Base-by-base conservation (phyloP, 2,113 vertebrate species). In the Cephalophus harveyi region DNA sequence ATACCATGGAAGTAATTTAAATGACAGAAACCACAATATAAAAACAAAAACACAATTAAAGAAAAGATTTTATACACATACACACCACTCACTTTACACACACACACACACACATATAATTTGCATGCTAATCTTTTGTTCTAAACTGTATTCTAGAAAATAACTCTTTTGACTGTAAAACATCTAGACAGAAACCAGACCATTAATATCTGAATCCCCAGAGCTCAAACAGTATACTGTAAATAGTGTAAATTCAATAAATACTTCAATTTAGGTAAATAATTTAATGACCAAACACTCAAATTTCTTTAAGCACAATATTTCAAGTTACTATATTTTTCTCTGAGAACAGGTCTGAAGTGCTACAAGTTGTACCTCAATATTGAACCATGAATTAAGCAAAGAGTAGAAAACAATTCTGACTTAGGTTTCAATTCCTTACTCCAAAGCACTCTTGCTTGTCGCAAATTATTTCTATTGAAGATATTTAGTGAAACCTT, bases 311-410 rank as follows among this genome's bases (percentile, higher is more conserved):
- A 87, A 96, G 89, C 27, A 89, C 43, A 71, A 19, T 94, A 92
- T 92, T 92, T 95, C 62, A 93, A 78, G 40, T 89, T 86, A 92
- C 30, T 62, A n/a, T 67, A 81, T 79, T 97, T 87, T 90, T 91
- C 9, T 54, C 85, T 93, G 8, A 85, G 25, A 89, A 90, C 11
- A 89, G 7, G 94, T 88, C 27, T 91, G 64, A 91, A 93, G 81
- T 94, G 36, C 87, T 83, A 36, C 28, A 81, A 94, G 82, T 27
- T 89, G 21, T 64, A 50, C 28, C 28, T 74, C 52, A 71, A 88
- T 78, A 64, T 19, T 43, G 48, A 94, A 57, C 15, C 36, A 78
- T 30, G 16, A 76, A 64, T 91, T 94, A 88, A 86, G 48, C 67
- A 90, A 89, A 84, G 55, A 93, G 79, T 50, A 23, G 19, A 33